Conservation (phyloP, 2,113 vertebrate genomes). For the Phyllostomus hastatus region DNA sequence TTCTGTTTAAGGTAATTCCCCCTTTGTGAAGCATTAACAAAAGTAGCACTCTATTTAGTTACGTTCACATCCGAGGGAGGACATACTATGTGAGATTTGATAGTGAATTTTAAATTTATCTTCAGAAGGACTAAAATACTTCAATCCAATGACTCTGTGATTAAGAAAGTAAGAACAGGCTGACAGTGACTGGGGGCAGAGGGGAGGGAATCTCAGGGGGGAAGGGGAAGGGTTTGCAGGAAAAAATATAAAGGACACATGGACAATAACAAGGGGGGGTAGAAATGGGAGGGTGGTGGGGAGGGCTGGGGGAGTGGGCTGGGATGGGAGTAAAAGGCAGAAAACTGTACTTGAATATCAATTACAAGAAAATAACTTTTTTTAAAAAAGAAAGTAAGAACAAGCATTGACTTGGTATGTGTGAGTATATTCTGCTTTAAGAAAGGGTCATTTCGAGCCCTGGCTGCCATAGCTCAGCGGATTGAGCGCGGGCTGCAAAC, state of each 20-base stretch:
- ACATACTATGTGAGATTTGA: neutral
- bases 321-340: too few relatives aligned
- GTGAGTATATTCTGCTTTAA: neutral
- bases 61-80: neutral
- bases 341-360: too few relatives aligned
- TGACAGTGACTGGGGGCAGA: too few relatives aligned
- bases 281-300: too few relatives aligned
- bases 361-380: too few relatives aligned
- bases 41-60: neutral
- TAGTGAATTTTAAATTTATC: neutral
- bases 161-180: neutral
- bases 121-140: neutral
- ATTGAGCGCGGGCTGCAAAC: too few relatives aligned
- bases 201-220: too few relatives aligned
- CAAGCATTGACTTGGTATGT: neutral
- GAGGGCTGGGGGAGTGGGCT: too few relatives aligned
- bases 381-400: neutral
- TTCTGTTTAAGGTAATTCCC: neutral
- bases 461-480: too few relatives aligned
- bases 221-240: too few relatives aligned
- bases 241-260: too few relatives aligned
- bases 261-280: too few relatives aligned
- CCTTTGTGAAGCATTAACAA: neutral
- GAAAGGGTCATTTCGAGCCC: neutral
- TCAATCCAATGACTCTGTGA: neutral